Conservation (phyloP, 2,888 invertebrate species). For the Timema cristinae region DNA sequence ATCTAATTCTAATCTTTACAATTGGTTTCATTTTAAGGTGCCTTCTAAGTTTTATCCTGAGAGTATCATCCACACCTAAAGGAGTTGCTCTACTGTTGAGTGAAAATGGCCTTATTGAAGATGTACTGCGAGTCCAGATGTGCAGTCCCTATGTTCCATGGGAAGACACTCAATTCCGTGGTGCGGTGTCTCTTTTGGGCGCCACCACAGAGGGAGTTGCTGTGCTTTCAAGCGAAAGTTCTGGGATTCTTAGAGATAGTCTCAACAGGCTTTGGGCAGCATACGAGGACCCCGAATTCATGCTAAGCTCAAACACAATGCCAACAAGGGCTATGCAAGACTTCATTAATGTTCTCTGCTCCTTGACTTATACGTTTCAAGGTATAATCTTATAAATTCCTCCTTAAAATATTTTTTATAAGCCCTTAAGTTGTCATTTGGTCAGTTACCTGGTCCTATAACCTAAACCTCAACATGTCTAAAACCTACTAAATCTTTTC, state of each 20-base stretch:
- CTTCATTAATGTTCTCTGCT: slow-evolving; percentile 18
- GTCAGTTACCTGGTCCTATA: too few relatives aligned
- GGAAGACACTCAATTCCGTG: slow-evolving; percentile 17
- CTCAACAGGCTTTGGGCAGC: slow-evolving; percentile 9
- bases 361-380: slow-evolving; percentile 14
- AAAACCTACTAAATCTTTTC: too few relatives aligned
- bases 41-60: neutral
- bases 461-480: too few relatives aligned
- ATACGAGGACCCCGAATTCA: slow-evolving; percentile 16
- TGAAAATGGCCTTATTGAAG: neutral
- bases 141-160: neutral
- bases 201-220: neutral
- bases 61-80: neutral
- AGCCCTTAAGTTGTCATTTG: too few relatives aligned
- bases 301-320: slow-evolving; percentile 19
- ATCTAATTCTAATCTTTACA: neutral
- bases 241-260: neutral
- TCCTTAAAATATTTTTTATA: too few relatives aligned
- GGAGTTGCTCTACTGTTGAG: neutral
- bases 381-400: neutral
- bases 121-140: neutral
- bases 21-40: neutral
- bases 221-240: slow-evolving; percentile 5
- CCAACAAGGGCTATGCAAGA: slow-evolving; percentile 9
- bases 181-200: slow-evolving; percentile 1